Evolutionary conservation across 1,140 invertebrate genomes (phyloP).

Genomic region (Harpegnathos saltator): DNA sequence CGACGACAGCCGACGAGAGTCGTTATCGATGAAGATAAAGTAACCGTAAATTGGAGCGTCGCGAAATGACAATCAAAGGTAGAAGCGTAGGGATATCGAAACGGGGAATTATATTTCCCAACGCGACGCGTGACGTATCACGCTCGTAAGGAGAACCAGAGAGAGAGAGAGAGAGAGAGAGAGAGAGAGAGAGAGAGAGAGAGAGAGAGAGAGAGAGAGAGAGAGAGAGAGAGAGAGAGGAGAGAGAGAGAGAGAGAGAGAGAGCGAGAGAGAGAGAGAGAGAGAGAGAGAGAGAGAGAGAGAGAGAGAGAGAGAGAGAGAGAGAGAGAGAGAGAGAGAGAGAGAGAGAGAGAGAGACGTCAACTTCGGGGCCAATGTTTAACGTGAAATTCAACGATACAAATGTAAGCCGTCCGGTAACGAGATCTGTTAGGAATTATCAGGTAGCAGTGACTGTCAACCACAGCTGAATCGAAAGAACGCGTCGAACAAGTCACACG

Average conservation of each 20-base stretch:
- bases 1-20: neutral
- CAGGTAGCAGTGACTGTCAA: slow-evolving; percentile 43
- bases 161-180: too few relatives aligned
- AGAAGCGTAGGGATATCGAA: neutral
- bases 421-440: slow-evolving; percentile 25
- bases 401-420: slow-evolving; percentile 17
- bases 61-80: slow-evolving; percentile 5
- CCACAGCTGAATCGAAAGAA: slow-evolving; percentile 18
- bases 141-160: slow-evolving; percentile 9
- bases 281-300: too few relatives aligned
- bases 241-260: too few relatives aligned
- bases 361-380: neutral
- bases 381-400: slow-evolving; percentile 14
- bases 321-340: too few relatives aligned
- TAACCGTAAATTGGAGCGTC: neutral
- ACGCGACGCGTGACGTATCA: neutral
- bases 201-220: too few relatives aligned
- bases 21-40: slow-evolving; percentile 25
- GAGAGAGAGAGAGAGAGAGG: too few relatives aligned
- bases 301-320: too few relatives aligned
- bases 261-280: too few relatives aligned
- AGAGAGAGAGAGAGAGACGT: too few relatives aligned
- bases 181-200: too few relatives aligned
- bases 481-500: neutral
- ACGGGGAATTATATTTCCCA: neutral